Evolutionary conservation across 2,888 invertebrate genomes (phyloP).

Genomic region (Mesorhabditis sp.): DNA sequence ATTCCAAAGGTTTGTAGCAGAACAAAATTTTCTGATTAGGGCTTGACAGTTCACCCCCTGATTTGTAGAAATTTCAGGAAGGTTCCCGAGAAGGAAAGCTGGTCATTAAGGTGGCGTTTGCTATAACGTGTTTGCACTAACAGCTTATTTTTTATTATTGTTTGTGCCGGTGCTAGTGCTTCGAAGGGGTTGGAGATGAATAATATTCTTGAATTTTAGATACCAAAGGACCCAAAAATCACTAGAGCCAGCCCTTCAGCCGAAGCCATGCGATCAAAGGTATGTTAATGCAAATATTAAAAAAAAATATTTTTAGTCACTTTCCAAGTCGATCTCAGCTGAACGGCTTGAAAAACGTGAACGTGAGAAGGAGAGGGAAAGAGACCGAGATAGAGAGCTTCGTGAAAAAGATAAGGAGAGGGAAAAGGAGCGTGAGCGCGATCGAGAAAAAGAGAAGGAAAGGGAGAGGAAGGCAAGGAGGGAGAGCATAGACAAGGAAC

Average conservation of each 20-base stretch:
- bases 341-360: too few species aligned
- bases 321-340: not conserved
- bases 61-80: not conserved
- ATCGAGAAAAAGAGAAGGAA: not conserved
- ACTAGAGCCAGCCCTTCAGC: not conserved
- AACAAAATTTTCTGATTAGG: not conserved
- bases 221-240: not conserved
- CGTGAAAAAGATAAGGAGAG: not conserved
- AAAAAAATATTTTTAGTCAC: not conserved
- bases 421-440: not conserved
- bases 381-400: not conserved
- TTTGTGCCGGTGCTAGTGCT: not conserved
- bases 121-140: not conserved
- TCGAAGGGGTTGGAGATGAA: not conserved
- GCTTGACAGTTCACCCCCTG: not conserved
- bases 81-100: slow-evolving; percentile 5
- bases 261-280: not conserved
- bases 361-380: not conserved
- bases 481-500: not conserved
- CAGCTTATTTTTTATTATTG: not conserved
- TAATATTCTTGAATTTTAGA: not conserved
- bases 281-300: not conserved
- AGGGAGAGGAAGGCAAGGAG: not conserved
- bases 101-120: not conserved
- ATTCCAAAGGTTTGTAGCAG: slow-evolving; percentile 1